These are phyloP conservation scores for Prunella strophiata DNA, from an alignment of 2,797 vertebrate genomes.

Conservation along the genomic window DNA sequence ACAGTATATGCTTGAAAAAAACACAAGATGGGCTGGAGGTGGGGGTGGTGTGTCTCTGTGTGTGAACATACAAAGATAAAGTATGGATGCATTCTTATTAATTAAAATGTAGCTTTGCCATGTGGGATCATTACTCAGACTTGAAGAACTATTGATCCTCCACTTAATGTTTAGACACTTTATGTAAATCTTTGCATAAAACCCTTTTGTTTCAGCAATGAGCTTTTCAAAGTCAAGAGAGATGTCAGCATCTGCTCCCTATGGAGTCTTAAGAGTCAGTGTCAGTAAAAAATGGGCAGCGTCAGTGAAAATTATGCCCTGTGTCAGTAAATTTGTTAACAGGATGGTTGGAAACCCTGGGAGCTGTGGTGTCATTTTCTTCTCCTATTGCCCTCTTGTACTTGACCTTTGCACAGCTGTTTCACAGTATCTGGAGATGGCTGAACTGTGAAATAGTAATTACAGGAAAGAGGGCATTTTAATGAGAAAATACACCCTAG, in stretches of 20 bases:
- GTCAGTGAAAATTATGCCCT: slow-evolving; percentile 64
- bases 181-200: slow-evolving; percentile 73
- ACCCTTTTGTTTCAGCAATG: slow-evolving; percentile 50
- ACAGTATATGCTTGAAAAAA: not conserved
- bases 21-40: accelerated
- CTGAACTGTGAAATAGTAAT: slow-evolving; percentile 60
- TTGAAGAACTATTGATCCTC: slow-evolving; percentile 49
- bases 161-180: slow-evolving; percentile 54
- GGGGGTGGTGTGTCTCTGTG: not conserved
- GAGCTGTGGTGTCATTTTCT: slow-evolving; percentile 46
- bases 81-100: slow-evolving; percentile 20
- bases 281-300: slow-evolving; percentile 54
- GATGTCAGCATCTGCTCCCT: slow-evolving; percentile 48
- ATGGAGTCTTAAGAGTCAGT: slow-evolving; percentile 57
- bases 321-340: slow-evolving; percentile 66
- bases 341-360: slow-evolving; percentile 39
- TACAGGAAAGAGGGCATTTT: slow-evolving; percentile 51
- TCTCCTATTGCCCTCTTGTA: slow-evolving; percentile 50
- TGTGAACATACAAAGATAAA: not conserved
- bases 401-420: slow-evolving; percentile 66
- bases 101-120: slow-evolving; percentile 39
- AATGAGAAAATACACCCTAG: slow-evolving; percentile 53
- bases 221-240: slow-evolving; percentile 65
- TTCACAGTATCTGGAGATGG: slow-evolving; percentile 56
- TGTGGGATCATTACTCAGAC: slow-evolving; percentile 55